Conservation (phyloP, 2,113 vertebrate species). For the Chinchilla lanigera region DNA sequence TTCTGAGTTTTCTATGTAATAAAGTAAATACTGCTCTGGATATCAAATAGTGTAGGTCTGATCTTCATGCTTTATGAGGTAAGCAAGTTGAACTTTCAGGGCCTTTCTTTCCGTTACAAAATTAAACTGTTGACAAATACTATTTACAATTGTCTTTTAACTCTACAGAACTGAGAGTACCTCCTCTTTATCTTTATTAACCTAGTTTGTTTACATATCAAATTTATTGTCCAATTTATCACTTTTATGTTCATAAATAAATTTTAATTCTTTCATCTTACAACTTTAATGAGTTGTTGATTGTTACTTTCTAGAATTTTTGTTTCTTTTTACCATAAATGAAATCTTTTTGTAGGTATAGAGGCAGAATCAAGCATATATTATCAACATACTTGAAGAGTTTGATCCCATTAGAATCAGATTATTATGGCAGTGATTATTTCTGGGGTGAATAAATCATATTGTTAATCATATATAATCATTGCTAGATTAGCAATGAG, state of each 20-base stretch:
- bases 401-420: not conserved
- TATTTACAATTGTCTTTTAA: not conserved
- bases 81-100: not conserved
- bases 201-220: not conserved
- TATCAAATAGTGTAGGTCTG: not conserved
- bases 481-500: not conserved
- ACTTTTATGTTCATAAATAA: not conserved
- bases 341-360: not conserved
- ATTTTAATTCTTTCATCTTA: not conserved
- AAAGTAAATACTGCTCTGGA: not conserved
- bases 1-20: not conserved
- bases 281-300: not conserved
- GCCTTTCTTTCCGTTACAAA: not conserved
- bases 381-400: not conserved
- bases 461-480: not conserved
- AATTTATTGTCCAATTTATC: constrained; percentile 20
- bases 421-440: not conserved
- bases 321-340: not conserved
- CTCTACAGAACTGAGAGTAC: not conserved
- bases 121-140: not conserved
- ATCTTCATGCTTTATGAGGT: not conserved
- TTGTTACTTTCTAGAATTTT: not conserved
- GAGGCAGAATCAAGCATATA: not conserved
- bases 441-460: not conserved
- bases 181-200: not conserved